phyloP scores from a whole-genome alignment of 2,888 invertebrate species.

The Xanthia togata region DNA sequence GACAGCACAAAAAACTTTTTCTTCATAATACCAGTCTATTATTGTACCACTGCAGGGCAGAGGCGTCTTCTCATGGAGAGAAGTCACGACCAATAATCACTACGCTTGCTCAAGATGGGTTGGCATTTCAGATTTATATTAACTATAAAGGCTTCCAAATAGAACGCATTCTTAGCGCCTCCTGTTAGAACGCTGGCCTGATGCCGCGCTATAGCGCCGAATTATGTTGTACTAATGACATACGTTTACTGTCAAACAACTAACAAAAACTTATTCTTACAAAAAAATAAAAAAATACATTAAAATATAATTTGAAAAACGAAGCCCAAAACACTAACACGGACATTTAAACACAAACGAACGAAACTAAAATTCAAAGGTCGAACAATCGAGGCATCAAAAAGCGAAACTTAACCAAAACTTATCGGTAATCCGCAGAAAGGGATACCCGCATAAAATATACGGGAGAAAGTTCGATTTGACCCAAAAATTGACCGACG shows the following conservation, averaged over 20 bases:
- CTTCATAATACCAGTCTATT: background rate
- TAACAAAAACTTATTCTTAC: too few species aligned
- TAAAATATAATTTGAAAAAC: constrained; percentile 16
- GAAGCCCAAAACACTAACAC: constrained; percentile 25
- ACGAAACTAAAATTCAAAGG: constrained; percentile 63
- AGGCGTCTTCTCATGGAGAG: background rate
- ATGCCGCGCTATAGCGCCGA: too few species aligned
- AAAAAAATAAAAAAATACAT: background rate
- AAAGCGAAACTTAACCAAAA: constrained; percentile 64
- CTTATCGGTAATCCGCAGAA: constrained; percentile 66
- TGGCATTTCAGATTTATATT: background rate
- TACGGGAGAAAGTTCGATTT: constrained; percentile 71
- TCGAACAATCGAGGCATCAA: constrained; percentile 64
- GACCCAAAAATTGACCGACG: constrained; percentile 82
- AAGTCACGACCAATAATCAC: background rate
- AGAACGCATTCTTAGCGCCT: too few species aligned
- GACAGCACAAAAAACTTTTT: background rate
- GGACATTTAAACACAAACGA: constrained; percentile 50
- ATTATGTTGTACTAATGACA: too few species aligned
- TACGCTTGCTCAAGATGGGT: too few species aligned
- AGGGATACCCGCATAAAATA: constrained; percentile 70
- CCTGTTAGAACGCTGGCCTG: too few species aligned
- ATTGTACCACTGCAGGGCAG: too few species aligned
- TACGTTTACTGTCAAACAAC: too few species aligned
- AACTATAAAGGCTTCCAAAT: too few species aligned